Evolutionary conservation across 2,888 invertebrate genomes (phyloP).

Genomic region (Pediacus dermestoides): DNA sequence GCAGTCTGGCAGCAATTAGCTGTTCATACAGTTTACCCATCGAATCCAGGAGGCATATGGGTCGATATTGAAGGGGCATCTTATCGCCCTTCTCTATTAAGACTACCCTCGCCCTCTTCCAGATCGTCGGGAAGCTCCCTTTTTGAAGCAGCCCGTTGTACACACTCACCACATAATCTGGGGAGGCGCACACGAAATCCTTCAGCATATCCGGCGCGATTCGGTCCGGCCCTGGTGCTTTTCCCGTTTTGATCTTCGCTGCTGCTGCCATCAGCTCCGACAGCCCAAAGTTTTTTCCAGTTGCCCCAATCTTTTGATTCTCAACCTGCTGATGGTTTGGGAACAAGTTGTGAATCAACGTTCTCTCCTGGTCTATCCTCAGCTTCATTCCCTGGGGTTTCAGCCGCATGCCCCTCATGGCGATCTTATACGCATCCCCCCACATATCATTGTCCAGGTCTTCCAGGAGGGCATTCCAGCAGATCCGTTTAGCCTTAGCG

Average conservation of each 20-base stretch:
- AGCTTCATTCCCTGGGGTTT: not conserved
- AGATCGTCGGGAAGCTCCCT: conserved; percentile 19
- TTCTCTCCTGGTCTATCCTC: not conserved
- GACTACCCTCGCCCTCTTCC: conserved; percentile 24
- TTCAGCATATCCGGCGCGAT: conserved; percentile 23
- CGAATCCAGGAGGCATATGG: conserved; percentile 17
- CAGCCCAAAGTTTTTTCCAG: not conserved
- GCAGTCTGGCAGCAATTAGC: conserved; percentile 11
- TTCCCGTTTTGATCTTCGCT: conserved; percentile 13
- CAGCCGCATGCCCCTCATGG: not conserved
- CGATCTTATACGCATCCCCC: not conserved
- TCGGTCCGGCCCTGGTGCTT: conserved; percentile 26
- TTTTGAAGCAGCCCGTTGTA: conserved; percentile 11
- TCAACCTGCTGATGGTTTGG: not conserved
- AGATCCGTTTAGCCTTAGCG: not conserved
- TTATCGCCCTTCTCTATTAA: conserved; percentile 18
- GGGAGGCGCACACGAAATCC: conserved; percentile 4
- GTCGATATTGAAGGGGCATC: conserved; percentile 13
- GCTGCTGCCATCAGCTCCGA: conserved; percentile 11
- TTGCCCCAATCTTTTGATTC: not conserved
- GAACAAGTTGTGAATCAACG: not conserved
- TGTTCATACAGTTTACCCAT: conserved; percentile 17
- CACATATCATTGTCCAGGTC: not conserved
- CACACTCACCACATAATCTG: conserved; percentile 12
- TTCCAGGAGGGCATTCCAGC: not conserved